A percentile compares a stretch with the other conserved stretches of the same genome.
Conservation (phyloP, 2,797 vertebrate species). For the Danio tinwini region DNA sequence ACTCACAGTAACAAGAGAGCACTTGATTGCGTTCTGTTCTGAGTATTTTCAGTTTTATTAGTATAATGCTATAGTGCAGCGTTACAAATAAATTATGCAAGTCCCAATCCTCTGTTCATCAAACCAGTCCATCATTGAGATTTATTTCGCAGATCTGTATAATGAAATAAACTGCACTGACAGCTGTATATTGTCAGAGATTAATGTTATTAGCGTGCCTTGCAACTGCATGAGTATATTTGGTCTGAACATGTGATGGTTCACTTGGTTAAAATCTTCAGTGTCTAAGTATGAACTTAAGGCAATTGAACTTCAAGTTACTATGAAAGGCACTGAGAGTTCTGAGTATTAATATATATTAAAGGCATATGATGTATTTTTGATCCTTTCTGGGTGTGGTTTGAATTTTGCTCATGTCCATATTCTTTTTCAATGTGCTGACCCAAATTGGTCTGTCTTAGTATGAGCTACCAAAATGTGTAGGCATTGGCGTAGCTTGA, state of each 20-base stretch:
- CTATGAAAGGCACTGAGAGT: constrained; percentile 19
- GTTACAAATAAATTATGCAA: not conserved
- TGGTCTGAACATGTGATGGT: constrained; percentile 51
- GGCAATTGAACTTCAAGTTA: constrained; percentile 34
- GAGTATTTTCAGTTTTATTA: constrained; percentile 20
- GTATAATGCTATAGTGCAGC: constrained; percentile 4
- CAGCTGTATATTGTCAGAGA: not conserved
- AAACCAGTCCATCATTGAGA: not conserved
- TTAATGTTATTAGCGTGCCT: not conserved
- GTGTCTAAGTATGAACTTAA: constrained; percentile 45
- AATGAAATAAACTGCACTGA: not conserved
- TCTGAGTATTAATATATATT: not conserved
- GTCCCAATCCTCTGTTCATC: not conserved
- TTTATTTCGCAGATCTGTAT: not conserved
- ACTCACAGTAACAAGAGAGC: constrained; percentile 11
- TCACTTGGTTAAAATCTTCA: constrained; percentile 42
- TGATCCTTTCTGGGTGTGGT: constrained; percentile 5
- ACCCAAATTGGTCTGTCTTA: not conserved
- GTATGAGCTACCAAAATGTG: not conserved
- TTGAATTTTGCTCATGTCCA: not conserved
- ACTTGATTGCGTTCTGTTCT: constrained; percentile 2
- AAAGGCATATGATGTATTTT: constrained; percentile 23
- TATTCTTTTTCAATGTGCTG: not conserved
- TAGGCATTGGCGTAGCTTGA: not conserved
- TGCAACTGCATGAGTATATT: constrained; percentile 43